A percentile compares a stretch with the other conserved stretches of the same genome.
phyloP scores from a whole-genome alignment of 1,140 invertebrate species.

The Diuraphis noxia region DNA sequence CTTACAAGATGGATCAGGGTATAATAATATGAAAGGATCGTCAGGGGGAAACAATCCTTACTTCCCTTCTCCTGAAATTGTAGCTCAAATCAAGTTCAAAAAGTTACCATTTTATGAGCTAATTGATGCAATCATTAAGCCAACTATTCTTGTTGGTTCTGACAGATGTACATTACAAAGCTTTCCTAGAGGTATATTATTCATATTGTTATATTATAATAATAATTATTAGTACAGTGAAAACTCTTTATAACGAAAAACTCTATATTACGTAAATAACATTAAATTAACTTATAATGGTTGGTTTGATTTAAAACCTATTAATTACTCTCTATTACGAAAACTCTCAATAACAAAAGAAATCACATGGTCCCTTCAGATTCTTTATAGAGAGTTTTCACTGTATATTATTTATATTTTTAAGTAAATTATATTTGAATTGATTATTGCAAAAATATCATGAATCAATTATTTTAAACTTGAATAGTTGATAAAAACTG shows the following conservation, averaged over 20 bases:
- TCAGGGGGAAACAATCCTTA: neutral
- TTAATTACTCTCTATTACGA: too few species aligned
- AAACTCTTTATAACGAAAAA: too few species aligned
- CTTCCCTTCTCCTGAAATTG: neutral
- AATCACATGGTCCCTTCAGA: too few species aligned
- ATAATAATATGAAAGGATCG: neutral
- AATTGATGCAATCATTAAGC: conserved; percentile 83
- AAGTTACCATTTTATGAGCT: conserved; percentile 92
- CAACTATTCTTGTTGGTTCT: conserved; percentile 70
- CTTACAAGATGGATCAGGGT: neutral
- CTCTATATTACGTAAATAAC: too few species aligned
- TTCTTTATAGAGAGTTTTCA: too few species aligned
- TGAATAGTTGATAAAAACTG: neutral
- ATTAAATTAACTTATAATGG: too few species aligned
- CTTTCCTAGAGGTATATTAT: neutral
- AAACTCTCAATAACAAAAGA: too few species aligned
- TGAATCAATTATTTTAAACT: neutral
- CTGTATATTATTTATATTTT: too few species aligned
- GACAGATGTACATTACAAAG: conserved; percentile 18
- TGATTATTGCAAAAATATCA: neutral
- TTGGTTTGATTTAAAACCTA: too few species aligned
- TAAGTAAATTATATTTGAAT: neutral
- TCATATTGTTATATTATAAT: too few species aligned
- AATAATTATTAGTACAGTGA: too few species aligned
- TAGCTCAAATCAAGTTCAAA: conserved; percentile 87